Base-by-base conservation (phyloP, 2,888 invertebrate species). In the Choreutis nemorana region DNA sequence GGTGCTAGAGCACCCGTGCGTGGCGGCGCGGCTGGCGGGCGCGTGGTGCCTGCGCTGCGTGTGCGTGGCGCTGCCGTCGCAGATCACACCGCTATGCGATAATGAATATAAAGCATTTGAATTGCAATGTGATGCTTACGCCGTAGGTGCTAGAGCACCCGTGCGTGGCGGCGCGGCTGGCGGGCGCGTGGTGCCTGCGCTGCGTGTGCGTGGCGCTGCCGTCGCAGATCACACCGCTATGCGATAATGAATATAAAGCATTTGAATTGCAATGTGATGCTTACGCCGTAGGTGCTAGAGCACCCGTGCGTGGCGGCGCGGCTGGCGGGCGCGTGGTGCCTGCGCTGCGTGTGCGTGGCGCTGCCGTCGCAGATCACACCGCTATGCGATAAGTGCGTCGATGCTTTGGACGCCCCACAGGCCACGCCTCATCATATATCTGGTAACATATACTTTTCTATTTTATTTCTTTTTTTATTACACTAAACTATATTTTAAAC, bases 291-390 rank as follows among this genome's bases (percentile, higher is more conserved):
- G 55, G 94, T 97, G 11, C 61, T 99, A 36, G 87, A 95, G 21
- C 98, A 99, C 68, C 97, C 97, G 0, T 93, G 94, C 59, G 90
- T 92, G 40, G 94, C 96, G 8, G 96, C 96, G 1, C 84, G 98
- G 13, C 71, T 97, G 31, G 92, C 96, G 8, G 96, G 97, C 10
- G 95, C 97, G 10, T 96, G 97, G 93, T 94, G 95, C 61, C 77
- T 96, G 35, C 87, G 94, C 30, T 92, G 94, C 61, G 87, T 95
- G 48, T 94, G 96, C 52, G 88, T 92, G 14, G 97, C 98, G 18
- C 88, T 97, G 29, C 98, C 98, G 4, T 91, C 94, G 49, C 94
- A 96, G 66, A 89, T 96, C 47, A 91, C 97, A 22, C 95, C 95
- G 3, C 80, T 98, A 23, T 88, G 97, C 42, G 97, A 98, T 77